A percentile compares a stretch with the other conserved stretches of the same genome.
phyloP scores from a whole-genome alignment of 2,113 vertebrate species.

The Himantopus leucocephalus region DNA sequence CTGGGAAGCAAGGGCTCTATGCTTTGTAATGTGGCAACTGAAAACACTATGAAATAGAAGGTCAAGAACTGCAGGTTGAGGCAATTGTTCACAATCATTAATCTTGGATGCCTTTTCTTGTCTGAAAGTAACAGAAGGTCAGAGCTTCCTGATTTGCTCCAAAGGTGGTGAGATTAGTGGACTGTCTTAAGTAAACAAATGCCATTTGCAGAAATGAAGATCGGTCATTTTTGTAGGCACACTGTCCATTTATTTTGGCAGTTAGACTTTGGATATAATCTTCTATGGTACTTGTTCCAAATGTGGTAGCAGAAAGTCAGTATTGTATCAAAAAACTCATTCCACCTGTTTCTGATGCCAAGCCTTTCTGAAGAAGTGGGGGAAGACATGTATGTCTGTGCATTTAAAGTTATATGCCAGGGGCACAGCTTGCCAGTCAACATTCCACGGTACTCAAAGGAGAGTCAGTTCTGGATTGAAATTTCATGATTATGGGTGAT shows the following conservation, averaged over 20 bases:
- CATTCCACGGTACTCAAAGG: not conserved
- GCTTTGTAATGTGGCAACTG: not conserved
- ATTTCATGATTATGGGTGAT: not conserved
- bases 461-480: not conserved
- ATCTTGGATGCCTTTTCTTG: not conserved
- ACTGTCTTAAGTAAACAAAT: not conserved
- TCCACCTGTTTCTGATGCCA: not conserved
- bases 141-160: not conserved
- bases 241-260: not conserved
- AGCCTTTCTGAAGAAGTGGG: not conserved
- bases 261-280: not conserved
- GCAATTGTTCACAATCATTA: not conserved
- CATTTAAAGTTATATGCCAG: not conserved
- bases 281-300: not conserved
- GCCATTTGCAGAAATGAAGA: not conserved
- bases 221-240: not conserved
- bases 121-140: not conserved
- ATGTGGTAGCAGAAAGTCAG: not conserved
- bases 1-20: fast-evolving
- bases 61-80: not conserved
- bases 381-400: not conserved
- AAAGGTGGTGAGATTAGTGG: not conserved
- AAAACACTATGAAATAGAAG: not conserved
- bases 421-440: not conserved
- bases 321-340: not conserved